A percentile compares a stretch with the other conserved stretches of the same genome.
phyloP scores from a whole-genome alignment of 1,140 invertebrate species.

The Hylaeus anthracinus region DNA sequence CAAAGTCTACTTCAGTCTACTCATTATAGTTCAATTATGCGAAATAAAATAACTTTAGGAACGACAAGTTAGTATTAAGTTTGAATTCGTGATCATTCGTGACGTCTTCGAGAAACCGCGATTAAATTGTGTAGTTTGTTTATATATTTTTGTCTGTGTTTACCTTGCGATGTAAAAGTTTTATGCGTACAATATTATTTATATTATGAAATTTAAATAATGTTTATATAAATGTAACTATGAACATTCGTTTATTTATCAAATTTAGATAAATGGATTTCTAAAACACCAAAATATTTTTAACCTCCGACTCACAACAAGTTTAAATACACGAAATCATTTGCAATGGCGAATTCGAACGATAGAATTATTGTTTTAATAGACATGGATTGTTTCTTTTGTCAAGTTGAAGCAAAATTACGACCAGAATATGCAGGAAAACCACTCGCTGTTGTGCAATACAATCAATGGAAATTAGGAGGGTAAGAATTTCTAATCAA shows the following conservation, averaged over 20 bases:
- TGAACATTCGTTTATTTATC: neutral
- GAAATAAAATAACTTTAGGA: conserved; percentile 27
- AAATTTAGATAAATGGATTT: neutral
- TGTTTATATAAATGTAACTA: neutral
- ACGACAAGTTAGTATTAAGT: neutral
- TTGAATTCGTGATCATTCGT: neutral
- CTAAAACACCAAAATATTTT: neutral
- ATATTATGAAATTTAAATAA: neutral
- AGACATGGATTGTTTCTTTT: conserved; percentile 99
- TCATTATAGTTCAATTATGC: conserved; percentile 5
- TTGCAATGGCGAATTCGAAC: conserved; percentile 65
- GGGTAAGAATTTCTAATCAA: conserved; percentile 84
- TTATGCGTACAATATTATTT: neutral
- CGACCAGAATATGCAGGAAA: conserved; percentile 90
- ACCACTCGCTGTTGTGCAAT: conserved; percentile 97
- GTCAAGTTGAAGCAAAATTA: conserved; percentile 95
- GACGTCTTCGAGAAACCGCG: neutral
- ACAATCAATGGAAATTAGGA: conserved; percentile 94
- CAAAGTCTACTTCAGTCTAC: neutral
- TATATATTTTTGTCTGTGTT: neutral
- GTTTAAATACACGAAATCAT: neutral
- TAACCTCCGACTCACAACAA: neutral
- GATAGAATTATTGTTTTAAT: conserved; percentile 91
- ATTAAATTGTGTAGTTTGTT: neutral
- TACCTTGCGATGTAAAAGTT: neutral